phyloP scores from a whole-genome alignment of 2,797 vertebrate genomes.

The Alca torda region DNA sequence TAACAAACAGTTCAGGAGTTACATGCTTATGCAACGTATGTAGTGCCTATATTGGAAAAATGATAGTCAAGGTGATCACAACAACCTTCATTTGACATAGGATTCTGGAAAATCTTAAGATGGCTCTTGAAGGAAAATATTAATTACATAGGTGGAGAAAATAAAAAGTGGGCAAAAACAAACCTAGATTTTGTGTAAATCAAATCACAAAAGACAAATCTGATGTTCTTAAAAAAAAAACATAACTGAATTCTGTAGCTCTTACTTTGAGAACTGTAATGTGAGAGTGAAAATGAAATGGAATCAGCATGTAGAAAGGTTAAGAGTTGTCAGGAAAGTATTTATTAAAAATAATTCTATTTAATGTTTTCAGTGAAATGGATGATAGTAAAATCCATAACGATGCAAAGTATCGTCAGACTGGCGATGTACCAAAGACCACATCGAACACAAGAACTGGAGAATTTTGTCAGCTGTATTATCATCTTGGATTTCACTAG shows the following conservation, averaged over 20 bases:
- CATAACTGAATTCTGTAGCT: neutral
- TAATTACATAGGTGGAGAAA: neutral
- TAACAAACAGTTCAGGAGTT: neutral
- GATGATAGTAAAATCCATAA: neutral
- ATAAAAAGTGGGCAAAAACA: neutral
- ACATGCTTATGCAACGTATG: neutral
- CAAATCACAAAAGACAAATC: neutral
- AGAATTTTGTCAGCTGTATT: neutral
- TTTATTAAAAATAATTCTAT: neutral
- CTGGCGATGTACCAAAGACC: neutral
- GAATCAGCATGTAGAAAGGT: neutral
- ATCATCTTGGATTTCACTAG: neutral
- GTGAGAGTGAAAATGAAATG: neutral
- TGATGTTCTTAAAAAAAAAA: neutral
- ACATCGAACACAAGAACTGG: neutral
- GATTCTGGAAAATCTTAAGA: neutral
- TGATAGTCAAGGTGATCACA: neutral
- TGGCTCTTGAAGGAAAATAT: neutral
- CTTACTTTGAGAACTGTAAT: neutral
- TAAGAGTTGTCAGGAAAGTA: neutral
- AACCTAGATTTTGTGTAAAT: neutral
- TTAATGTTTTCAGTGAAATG: neutral
- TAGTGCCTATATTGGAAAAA: neutral
- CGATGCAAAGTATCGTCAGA: neutral
- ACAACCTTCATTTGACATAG: neutral